Evolutionary conservation across 2,113 vertebrate genomes (phyloP).

Genomic region (Passer domesticus): DNA sequence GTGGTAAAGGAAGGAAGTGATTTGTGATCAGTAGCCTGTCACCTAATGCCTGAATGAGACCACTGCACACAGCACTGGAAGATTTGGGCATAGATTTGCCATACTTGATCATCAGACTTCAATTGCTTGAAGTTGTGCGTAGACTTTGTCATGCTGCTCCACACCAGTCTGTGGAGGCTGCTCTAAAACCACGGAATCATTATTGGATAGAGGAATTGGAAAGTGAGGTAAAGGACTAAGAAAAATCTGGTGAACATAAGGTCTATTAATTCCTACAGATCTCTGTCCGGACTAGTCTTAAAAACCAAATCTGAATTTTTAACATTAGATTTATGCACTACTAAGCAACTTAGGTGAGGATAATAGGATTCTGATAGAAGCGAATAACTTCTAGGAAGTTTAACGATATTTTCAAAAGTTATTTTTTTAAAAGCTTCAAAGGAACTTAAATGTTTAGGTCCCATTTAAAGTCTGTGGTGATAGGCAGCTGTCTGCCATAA

Average conservation of each 20-base stretch:
- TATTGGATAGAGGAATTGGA: background rate
- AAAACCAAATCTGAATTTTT: background rate
- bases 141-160: background rate
- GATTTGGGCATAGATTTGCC: background rate
- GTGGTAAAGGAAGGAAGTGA: background rate
- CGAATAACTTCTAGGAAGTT: background rate
- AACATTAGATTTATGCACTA: background rate
- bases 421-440: background rate
- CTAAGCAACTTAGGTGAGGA: background rate
- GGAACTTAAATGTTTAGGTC: background rate
- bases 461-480: background rate
- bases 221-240: background rate
- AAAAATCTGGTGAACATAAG: background rate
- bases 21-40: background rate
- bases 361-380: background rate
- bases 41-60: background rate
- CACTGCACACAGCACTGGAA: background rate
- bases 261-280: background rate
- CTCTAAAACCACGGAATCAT: background rate
- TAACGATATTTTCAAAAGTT: background rate
- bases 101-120: background rate
- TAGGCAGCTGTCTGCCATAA: background rate
- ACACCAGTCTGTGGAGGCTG: background rate
- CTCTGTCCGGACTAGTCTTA: background rate
- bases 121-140: rapidly evolving